Percentiles rank a stretch among this genome's conserved stretches.
Conservation (phyloP, 2,888 invertebrate genomes). For the Minunthozetes semirufus region DNA sequence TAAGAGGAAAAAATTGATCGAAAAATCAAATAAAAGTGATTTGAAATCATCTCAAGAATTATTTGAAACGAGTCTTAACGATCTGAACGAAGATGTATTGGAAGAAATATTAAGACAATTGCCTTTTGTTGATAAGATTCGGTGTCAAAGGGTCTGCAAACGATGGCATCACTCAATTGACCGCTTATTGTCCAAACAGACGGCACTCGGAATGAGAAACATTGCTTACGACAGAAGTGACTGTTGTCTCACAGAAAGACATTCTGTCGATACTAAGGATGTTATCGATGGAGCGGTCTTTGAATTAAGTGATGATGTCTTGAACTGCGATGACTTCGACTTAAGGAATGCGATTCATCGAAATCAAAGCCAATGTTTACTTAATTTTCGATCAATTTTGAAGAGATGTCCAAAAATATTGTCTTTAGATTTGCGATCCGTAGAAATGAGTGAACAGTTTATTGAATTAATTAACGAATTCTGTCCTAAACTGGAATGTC, state of each 20-base stretch:
- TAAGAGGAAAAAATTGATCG: not conserved
- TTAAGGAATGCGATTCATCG: slow-evolving; percentile 13
- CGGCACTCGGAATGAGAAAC: slow-evolving; percentile 6
- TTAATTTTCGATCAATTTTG: slow-evolving; percentile 1
- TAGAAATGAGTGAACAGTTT: not conserved
- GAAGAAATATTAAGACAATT: not conserved
- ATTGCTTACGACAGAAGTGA: not conserved
- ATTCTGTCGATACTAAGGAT: not conserved
- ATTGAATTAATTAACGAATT: not conserved
- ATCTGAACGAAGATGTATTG: not conserved
- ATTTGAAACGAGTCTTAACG: not conserved
- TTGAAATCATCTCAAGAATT: not conserved
- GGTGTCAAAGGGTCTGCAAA: not conserved
- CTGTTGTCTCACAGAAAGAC: not conserved
- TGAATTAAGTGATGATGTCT: not conserved
- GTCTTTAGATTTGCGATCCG: slow-evolving; percentile 26
- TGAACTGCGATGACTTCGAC: not conserved
- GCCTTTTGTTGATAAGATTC: not conserved
- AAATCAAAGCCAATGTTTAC: not conserved
- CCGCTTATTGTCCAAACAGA: not conserved
- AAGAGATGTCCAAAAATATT: slow-evolving; percentile 13
- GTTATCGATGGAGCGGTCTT: not conserved
- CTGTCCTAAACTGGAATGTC: slow-evolving; percentile 32
- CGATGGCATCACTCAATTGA: slow-evolving; percentile 4
- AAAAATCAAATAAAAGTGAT: not conserved